A percentile compares a stretch with the other conserved stretches of the same genome.
Conservation (phyloP, 2,113 vertebrate genomes). For the Porphyrio hochstetteri region DNA sequence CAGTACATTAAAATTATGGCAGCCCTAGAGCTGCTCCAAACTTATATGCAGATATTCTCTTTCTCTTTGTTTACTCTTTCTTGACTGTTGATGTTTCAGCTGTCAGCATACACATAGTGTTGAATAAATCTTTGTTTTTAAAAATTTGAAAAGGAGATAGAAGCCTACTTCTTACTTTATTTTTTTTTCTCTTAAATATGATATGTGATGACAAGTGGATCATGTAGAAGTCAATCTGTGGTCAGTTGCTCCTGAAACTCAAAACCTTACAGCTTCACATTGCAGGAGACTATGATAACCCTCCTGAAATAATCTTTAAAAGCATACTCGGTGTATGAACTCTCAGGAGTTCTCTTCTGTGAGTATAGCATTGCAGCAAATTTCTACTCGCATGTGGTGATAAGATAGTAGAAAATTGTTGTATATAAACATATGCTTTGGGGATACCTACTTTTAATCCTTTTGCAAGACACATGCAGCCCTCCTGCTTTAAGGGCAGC, state of each 20-base stretch:
- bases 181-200: background rate
- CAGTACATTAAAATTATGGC: background rate
- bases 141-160: conserved; percentile 2
- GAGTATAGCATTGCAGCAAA: background rate
- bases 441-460: background rate
- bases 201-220: conserved; percentile 55
- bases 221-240: conserved; percentile 62
- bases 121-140: conserved; percentile 23
- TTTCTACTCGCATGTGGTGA: background rate
- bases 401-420: background rate
- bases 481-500: background rate
- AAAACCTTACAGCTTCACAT: background rate
- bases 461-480: background rate
- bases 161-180: background rate
- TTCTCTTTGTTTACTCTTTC: conserved; percentile 34
- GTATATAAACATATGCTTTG: background rate
- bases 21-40: background rate
- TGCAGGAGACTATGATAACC: background rate
- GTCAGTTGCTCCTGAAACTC: conserved; percentile 41
- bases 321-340: background rate
- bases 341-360: background rate
- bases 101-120: conserved; percentile 11
- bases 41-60: background rate
- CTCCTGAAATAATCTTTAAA: background rate
- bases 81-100: conserved; percentile 27